These are phyloP conservation scores for Meda fulgida DNA, from an alignment of 2,797 vertebrate species.

Conservation along the genomic window DNA sequence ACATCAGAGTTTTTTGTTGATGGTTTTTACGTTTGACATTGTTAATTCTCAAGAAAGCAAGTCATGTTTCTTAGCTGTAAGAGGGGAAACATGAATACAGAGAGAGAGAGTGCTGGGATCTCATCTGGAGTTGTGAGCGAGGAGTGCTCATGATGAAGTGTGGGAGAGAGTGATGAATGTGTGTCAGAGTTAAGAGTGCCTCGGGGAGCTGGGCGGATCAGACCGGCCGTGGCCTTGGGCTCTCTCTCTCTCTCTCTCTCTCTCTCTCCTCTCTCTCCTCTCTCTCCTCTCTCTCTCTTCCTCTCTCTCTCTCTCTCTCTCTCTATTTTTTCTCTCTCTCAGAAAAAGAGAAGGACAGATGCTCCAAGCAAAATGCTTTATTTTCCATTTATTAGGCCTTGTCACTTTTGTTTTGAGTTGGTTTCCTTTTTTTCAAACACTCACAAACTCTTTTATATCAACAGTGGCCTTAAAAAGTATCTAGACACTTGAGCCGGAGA, in stretches of 20 bases:
- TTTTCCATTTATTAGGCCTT: constrained; percentile 26
- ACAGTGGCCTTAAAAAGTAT: background rate
- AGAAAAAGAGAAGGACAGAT: constrained; percentile 30
- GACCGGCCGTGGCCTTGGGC: constrained; percentile 41
- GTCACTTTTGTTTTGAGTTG: background rate
- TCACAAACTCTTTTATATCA: background rate
- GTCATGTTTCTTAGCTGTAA: background rate
- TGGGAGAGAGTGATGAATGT: constrained; percentile 56
- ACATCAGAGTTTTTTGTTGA: background rate
- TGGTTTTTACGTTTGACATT: background rate
- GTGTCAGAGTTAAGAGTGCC: constrained; percentile 54
- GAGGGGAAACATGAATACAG: background rate
- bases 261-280: constrained; percentile 22
- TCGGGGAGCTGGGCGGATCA: constrained; percentile 50
- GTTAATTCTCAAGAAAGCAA: background rate
- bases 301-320: constrained; percentile 31
- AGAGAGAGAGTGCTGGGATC: constrained; percentile 9
- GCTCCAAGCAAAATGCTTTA: background rate
- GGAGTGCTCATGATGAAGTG: constrained; percentile 54
- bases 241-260: constrained; percentile 38
- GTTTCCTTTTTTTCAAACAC: background rate
- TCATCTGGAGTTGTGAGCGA: constrained; percentile 50
- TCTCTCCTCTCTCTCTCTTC: constrained; percentile 45
- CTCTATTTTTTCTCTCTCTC: constrained; percentile 36
- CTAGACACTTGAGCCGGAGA: background rate